phyloP scores from a whole-genome alignment of 2,113 vertebrate genomes.

The Archilochus colubris region DNA sequence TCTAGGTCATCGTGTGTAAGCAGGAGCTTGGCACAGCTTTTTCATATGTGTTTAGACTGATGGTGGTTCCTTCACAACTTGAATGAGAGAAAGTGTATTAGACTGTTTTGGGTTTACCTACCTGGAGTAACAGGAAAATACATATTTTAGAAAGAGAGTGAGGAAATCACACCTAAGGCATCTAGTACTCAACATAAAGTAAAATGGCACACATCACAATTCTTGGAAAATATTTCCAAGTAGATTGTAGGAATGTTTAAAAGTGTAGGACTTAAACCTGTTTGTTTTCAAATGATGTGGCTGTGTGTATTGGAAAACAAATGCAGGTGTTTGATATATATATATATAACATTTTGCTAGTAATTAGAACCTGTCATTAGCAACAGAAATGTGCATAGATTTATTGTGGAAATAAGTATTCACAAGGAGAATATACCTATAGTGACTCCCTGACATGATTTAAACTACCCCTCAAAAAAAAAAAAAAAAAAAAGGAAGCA shows the following conservation, averaged over 20 bases:
- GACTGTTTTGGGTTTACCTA: background rate
- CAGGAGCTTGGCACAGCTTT: background rate
- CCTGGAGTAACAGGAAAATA: background rate
- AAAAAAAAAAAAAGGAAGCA: background rate
- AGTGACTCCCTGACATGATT: background rate
- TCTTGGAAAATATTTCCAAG: background rate
- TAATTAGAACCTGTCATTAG: background rate
- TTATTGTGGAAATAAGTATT: background rate
- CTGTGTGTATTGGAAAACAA: background rate
- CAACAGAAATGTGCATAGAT: background rate
- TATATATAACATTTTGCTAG: background rate
- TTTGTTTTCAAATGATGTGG: background rate
- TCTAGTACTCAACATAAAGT: background rate
- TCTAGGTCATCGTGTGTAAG: background rate
- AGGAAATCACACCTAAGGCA: background rate
- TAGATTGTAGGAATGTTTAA: background rate
- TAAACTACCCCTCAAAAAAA: background rate
- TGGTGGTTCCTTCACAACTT: background rate
- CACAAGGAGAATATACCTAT: background rate
- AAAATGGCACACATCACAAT: background rate
- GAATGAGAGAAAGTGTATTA: background rate
- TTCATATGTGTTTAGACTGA: background rate
- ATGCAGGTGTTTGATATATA: background rate
- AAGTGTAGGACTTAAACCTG: background rate
- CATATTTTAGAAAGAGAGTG: background rate